Percentiles rank a stretch among this genome's conserved stretches.
Evolutionary conservation across 2,888 invertebrate genomes (phyloP).

Genomic region (Galeopsomyia nigrocyanea): DNA sequence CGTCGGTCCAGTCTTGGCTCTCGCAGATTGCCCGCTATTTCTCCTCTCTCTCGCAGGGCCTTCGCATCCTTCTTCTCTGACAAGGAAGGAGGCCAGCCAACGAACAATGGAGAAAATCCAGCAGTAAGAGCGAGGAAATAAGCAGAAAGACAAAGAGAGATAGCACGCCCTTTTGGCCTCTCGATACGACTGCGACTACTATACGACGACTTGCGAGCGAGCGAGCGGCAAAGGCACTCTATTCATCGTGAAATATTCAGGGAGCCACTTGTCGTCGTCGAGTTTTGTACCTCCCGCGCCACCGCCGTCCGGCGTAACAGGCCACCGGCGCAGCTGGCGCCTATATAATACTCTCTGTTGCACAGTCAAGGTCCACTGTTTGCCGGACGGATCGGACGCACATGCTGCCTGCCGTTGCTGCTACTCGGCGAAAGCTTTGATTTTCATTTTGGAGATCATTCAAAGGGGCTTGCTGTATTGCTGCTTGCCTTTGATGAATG

Average conservation of each 20-base stretch:
- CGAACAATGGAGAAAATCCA: not conserved
- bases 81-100: constrained; percentile 13
- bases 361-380: too few relatives aligned
- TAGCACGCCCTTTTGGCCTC: not conserved
- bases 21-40: constrained; percentile 41
- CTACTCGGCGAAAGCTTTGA: constrained; percentile 10
- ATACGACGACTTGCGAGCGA: constrained; percentile 8
- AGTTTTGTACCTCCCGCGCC: not conserved
- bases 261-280: constrained; percentile 27
- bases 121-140: constrained; percentile 9
- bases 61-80: constrained; percentile 7
- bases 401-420: too few relatives aligned
- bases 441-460: constrained; percentile 35
- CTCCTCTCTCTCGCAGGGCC: constrained; percentile 2
- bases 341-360: too few relatives aligned
- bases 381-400: too few relatives aligned
- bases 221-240: constrained; percentile 40
- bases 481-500: too few relatives aligned
- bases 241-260: constrained; percentile 48
- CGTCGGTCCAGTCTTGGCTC: too few relatives aligned
- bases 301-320: not conserved
- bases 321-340: too few relatives aligned
- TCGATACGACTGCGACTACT: not conserved
- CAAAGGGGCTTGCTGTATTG: not conserved
- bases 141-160: constrained; percentile 22